Base-by-base conservation (phyloP, 2,888 invertebrate genomes). In the Scelioninae gen. 2 region DNA sequence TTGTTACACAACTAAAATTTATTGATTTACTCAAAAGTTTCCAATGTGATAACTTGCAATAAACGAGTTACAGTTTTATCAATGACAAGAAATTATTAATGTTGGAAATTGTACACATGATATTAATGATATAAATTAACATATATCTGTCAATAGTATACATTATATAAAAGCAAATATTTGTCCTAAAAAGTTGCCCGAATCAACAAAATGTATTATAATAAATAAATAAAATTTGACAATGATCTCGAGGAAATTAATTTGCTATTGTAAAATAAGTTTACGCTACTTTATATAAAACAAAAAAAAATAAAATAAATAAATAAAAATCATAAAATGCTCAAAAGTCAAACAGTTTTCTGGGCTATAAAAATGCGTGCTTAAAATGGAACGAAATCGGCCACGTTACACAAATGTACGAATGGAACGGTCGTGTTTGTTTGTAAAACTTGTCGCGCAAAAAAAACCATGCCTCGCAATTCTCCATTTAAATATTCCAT, bases 391-490 rank as follows among this genome's bases (percentile, higher is more conserved):
- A 63, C 31, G 28, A 52, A 63, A 52, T 41, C 16, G 22, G 39
- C 33, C 43, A 63, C 31, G 52, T 33, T 15, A 28, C 18, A 35
- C 10, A 31, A 43, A 37, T 25, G 10, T 6, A 50, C 41, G 6
- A 52, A n/a, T 6, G 43, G 33, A 31, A 61, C 31, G 50, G 50
- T 46, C 33, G n/a, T 15, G 35, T 48, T 55, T 16, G 15, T 33
- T 5, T 31, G 4, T 33, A 61, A 60, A 60, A 60, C 7, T 31
- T 48, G 1, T 61, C 61, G 39, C 61, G 61, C 50, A 41, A 53
- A 64, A 53, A 53, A 63, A 63, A 64, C 33, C 41, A 19, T 41
- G 39, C 10, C 46, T 55, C 18, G 46, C 65, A 53, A 53, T 35
- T 28, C 41, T 61, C 10, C 57, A 50, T 48, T 46, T 39, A 48